Conservation (phyloP, 2,888 invertebrate species). For the Clusia tigrina region DNA sequence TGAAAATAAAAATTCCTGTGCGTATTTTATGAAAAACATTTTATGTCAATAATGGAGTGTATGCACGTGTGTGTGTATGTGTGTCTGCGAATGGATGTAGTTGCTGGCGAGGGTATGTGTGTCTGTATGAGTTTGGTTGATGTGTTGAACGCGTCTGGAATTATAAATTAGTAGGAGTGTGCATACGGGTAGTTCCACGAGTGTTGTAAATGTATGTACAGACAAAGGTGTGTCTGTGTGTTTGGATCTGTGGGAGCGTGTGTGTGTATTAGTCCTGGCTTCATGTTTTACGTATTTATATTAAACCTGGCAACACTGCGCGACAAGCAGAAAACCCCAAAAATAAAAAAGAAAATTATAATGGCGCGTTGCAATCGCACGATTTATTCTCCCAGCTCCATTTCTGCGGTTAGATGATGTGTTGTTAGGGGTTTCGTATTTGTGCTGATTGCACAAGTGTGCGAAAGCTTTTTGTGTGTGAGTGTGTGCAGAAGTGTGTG, state of each 20-base stretch:
- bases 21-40: conserved; percentile 28
- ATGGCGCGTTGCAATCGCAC: too few species aligned
- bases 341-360: too few species aligned
- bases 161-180: conserved; percentile 41
- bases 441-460: too few species aligned
- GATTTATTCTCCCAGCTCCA: too few species aligned
- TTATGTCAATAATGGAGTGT: conserved; percentile 18
- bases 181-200: too few species aligned
- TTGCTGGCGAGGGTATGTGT: conserved; percentile 12
- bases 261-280: conserved; percentile 1
- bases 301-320: conserved; percentile 18
- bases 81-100: neutral
- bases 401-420: too few species aligned
- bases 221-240: too few species aligned
- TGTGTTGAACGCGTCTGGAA: conserved; percentile 56
- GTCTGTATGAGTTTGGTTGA: conserved; percentile 44
- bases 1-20: conserved; percentile 21
- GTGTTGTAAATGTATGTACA: too few species aligned
- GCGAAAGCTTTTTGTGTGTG: too few species aligned
- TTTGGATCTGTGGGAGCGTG: conserved; percentile 21
- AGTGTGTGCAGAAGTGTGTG: conserved; percentile 10
- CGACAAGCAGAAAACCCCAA: too few species aligned
- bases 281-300: conserved; percentile 7
- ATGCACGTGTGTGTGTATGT: neutral
- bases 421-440: too few species aligned